Percentiles rank a stretch among this genome's conserved stretches.
Conservation (phyloP, 2,113 vertebrate species). For the Grus americana region DNA sequence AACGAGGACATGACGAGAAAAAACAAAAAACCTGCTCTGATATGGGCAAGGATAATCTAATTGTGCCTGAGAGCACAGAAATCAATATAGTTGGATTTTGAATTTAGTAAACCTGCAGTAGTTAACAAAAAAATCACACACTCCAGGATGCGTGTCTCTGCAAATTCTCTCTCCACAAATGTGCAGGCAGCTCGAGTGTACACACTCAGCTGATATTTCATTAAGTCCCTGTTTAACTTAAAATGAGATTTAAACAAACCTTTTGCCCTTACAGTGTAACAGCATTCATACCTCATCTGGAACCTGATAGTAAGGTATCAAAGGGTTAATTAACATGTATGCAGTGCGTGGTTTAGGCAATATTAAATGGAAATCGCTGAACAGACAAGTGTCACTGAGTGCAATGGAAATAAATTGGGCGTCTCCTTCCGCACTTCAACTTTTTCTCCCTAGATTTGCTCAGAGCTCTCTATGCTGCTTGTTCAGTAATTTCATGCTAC, state of each 20-base stretch:
- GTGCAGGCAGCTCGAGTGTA: background rate
- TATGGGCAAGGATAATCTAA: background rate
- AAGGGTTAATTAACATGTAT: background rate
- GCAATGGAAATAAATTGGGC: conserved; percentile 35
- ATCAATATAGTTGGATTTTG: background rate
- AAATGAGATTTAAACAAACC: background rate
- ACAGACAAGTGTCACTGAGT: background rate
- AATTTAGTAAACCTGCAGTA: background rate
- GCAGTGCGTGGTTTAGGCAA: background rate
- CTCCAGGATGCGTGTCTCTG: background rate
- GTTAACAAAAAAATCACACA: background rate
- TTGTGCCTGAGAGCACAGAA: background rate
- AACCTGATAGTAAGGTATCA: background rate
- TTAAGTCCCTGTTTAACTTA: background rate
- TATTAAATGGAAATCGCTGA: background rate
- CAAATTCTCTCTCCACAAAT: background rate
- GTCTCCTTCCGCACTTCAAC: conserved; percentile 8
- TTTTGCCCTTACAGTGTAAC: background rate
- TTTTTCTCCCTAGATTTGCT: background rate
- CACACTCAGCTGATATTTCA: background rate
- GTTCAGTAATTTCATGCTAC: conserved; percentile 77
- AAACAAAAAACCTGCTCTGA: background rate
- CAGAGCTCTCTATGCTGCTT: background rate
- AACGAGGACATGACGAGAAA: background rate
- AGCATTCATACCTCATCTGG: background rate